These are phyloP conservation scores for Noctua janthe DNA, from an alignment of 2,888 invertebrate genomes.

Conservation along the genomic window DNA sequence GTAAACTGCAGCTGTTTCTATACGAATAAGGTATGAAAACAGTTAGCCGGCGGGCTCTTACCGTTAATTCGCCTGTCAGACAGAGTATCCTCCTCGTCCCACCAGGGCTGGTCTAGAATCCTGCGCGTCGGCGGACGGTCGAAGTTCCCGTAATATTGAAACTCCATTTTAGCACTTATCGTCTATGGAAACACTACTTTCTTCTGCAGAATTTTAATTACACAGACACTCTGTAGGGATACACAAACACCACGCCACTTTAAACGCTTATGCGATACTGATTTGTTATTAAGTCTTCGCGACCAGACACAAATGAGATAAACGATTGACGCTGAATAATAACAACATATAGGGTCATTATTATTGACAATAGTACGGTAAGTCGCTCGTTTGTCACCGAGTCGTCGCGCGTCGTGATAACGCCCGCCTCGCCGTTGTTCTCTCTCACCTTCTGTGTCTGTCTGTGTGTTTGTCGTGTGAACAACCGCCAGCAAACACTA, in stretches of 20 bases:
- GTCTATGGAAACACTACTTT: slow-evolving; percentile 50
- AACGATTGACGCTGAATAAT: slow-evolving; percentile 80
- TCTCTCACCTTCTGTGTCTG: slow-evolving; percentile 49
- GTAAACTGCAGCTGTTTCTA: slow-evolving; percentile 24
- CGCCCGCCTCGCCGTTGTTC: slow-evolving; percentile 49
- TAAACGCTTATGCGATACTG: slow-evolving; percentile 82
- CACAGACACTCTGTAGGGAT: slow-evolving; percentile 61
- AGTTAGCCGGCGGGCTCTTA: slow-evolving; percentile 69
- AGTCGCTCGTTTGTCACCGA: slow-evolving; percentile 58
- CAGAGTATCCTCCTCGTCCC: slow-evolving; percentile 88
- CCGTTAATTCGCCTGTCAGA: slow-evolving; percentile 85
- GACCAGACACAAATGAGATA: slow-evolving; percentile 83
- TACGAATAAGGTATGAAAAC: slow-evolving; percentile 14
- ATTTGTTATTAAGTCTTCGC: slow-evolving; percentile 80
- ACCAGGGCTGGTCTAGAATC: slow-evolving; percentile 84
- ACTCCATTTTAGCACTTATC: slow-evolving; percentile 80
- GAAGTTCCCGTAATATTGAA: slow-evolving; percentile 86
- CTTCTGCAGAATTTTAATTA: slow-evolving; percentile 63
- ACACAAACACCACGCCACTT: slow-evolving; percentile 79
- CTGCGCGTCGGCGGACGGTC: slow-evolving; percentile 79
- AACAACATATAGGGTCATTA: slow-evolving; percentile 78
- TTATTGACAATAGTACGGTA: slow-evolving; percentile 69
- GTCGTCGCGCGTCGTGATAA: slow-evolving; percentile 54
- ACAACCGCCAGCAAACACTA: slow-evolving; percentile 74
- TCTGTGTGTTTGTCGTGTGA: slow-evolving; percentile 68